phyloP scores from a whole-genome alignment of 2,888 invertebrate genomes.

The Xylota segnis region DNA sequence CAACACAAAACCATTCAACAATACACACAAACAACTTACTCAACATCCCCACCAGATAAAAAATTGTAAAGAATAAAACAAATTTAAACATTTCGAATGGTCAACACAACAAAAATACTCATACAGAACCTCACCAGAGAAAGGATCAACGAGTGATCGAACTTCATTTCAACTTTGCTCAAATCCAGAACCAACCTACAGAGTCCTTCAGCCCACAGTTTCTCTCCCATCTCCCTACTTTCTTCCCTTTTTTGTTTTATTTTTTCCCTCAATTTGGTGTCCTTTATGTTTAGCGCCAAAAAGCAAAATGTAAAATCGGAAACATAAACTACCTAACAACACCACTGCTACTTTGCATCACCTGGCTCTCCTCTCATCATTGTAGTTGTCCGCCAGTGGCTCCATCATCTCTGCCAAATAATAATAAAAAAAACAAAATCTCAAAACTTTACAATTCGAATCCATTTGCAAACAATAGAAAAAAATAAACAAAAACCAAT shows the following conservation, averaged over 20 bases:
- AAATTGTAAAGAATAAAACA: constrained; percentile 58
- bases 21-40: constrained; percentile 45
- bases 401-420: constrained; percentile 60
- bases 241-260: constrained; percentile 28
- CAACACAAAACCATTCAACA: constrained; percentile 40
- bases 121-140: constrained; percentile 38
- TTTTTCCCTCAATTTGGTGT: constrained; percentile 53
- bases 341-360: constrained; percentile 52
- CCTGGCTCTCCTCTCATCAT: constrained; percentile 61
- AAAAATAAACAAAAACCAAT: constrained; percentile 26
- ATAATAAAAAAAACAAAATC: constrained; percentile 25
- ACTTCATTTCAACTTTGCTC: constrained; percentile 46
- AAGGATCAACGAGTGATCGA: constrained; percentile 23
- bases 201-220: constrained; percentile 43
- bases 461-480: constrained; percentile 34
- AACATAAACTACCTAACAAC: constrained; percentile 44
- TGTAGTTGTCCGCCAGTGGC: constrained; percentile 74
- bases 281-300: constrained; percentile 66
- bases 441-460: constrained; percentile 23
- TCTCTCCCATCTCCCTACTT: constrained; percentile 2
- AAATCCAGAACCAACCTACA: constrained; percentile 50
- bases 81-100: constrained; percentile 42
- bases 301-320: constrained; percentile 26
- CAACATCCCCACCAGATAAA: constrained; percentile 77
- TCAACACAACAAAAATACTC: constrained; percentile 33